Percentiles rank a stretch among this genome's conserved stretches.
Evolutionary conservation across 2,888 invertebrate species (phyloP).

Genomic region (Melolontha melolontha): DNA sequence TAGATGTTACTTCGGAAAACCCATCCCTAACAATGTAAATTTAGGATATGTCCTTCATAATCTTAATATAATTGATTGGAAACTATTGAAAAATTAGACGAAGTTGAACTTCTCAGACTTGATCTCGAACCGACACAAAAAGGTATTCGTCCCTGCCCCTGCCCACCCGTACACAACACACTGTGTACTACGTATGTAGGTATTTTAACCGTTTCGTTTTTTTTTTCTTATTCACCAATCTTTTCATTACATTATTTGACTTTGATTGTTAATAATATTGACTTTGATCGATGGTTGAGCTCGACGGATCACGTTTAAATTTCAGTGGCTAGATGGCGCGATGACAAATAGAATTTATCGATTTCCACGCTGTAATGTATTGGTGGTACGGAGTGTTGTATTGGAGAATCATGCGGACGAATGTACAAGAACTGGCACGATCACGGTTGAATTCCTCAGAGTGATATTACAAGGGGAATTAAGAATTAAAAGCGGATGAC

Average conservation of each 20-base stretch:
- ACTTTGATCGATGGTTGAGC: conserved; percentile 64
- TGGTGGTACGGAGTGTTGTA: conserved; percentile 26
- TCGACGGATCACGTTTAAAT: conserved; percentile 56
- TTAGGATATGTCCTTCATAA: neutral
- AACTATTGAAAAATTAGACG: conserved; percentile 41
- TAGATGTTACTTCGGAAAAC: too few species aligned
- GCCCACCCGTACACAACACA: neutral
- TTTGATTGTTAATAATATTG: conserved; percentile 66
- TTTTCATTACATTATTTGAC: conserved; percentile 57
- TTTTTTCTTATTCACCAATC: conserved; percentile 40
- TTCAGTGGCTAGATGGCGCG: conserved; percentile 51
- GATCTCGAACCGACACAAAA: too few species aligned
- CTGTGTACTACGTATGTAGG: conserved; percentile 33
- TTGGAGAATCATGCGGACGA: neutral
- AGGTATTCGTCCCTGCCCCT: neutral
- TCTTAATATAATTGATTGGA: conserved; percentile 40
- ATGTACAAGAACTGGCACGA: conserved; percentile 24
- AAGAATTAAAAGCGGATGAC: conserved; percentile 30
- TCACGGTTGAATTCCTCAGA: conserved; percentile 40
- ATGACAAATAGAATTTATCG: conserved; percentile 21
- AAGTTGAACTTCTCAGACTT: neutral
- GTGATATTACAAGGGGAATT: conserved; percentile 42
- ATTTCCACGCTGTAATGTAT: conserved; percentile 38
- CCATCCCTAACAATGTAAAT: too few species aligned
- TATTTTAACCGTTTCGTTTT: conserved; percentile 47